Evolutionary conservation across 1,140 invertebrate genomes (phyloP), one percentile per base, ranked within the genome.

Genomic region (Bombus pyrosoma): DNA sequence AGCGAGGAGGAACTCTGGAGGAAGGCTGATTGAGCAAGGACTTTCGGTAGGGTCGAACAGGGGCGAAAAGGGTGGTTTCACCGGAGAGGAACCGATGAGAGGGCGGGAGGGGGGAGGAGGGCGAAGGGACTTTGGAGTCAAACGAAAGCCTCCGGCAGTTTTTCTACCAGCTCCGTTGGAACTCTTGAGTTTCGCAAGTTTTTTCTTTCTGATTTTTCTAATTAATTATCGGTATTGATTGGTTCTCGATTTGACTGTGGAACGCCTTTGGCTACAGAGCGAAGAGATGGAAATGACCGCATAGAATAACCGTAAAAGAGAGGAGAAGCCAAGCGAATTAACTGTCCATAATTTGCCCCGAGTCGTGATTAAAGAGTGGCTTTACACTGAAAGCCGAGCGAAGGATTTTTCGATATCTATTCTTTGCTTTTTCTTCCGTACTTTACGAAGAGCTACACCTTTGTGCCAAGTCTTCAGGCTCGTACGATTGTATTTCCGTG

Each of bases 181-280:
- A 87, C 87, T 89, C 87, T 91, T 86, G 86, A 91, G 89, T 92
- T 92, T 92, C 89, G 88, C 83, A 86, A 92, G 91, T 91, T 93
- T 90, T 81, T 91, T 91, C 86, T 83, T 86, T 82, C 83, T 81
- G 72, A 87, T 87, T 93, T 93, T 92, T 93, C 90, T 92, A 93
- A 93, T 94, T 94, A 93, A 93, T 93, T 93, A 93, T 92, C 90
- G 87, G 86, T 91, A 93, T 93, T 92, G 91, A 93, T 93, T 93
- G 91, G 87, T 91, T 92, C 90, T 90, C 83, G 84, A 92, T 92
- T 91, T 90, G 91, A 91, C 86, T 91, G 79, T 28, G 81, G 83
- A 86, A 73, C 68, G 86, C 86, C 89, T 87, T 80, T 81, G 83
- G 91, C 85, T 83, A 82, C 79, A 79, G 74, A 86, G 43, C 68